These are phyloP conservation scores for Aphodius granarius DNA, from an alignment of 2,888 invertebrate species.

Conservation along the genomic window DNA sequence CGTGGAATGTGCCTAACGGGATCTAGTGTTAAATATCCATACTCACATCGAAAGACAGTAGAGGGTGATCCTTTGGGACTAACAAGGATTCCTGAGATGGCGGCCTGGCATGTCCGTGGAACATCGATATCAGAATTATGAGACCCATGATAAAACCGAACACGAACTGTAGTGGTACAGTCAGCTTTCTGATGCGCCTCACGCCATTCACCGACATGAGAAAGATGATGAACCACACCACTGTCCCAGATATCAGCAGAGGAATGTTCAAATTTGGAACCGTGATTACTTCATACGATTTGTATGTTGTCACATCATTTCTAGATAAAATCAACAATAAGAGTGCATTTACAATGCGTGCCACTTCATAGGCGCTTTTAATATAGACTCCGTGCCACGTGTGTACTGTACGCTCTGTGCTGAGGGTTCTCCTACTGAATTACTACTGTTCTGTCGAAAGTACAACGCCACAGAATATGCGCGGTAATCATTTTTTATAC, in stretches of 20 bases:
- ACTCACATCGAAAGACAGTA: background rate
- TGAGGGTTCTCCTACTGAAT: too few species aligned
- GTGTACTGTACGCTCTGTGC: too few species aligned
- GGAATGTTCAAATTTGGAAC: background rate
- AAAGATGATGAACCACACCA: conserved; percentile 17
- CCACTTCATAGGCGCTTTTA: too few species aligned
- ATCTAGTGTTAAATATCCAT: too few species aligned
- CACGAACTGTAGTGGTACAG: conserved; percentile 6
- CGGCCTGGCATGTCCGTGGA: background rate
- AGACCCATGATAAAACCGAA: background rate
- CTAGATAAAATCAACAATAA: background rate
- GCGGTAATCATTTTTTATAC: too few species aligned
- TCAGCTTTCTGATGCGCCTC: conserved; percentile 6
- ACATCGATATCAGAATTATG: background rate
- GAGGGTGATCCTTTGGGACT: too few species aligned
- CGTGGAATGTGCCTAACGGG: too few species aligned
- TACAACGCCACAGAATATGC: too few species aligned
- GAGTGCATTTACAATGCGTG: too few species aligned
- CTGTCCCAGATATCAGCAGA: background rate
- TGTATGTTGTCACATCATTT: background rate
- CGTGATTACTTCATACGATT: background rate
- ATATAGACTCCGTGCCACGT: too few species aligned
- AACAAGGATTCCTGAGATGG: background rate
- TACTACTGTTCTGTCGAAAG: too few species aligned
- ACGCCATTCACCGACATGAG: conserved; percentile 4